Base-by-base conservation (phyloP, 1,140 invertebrate genomes). In the Gryon sp. region DNA sequence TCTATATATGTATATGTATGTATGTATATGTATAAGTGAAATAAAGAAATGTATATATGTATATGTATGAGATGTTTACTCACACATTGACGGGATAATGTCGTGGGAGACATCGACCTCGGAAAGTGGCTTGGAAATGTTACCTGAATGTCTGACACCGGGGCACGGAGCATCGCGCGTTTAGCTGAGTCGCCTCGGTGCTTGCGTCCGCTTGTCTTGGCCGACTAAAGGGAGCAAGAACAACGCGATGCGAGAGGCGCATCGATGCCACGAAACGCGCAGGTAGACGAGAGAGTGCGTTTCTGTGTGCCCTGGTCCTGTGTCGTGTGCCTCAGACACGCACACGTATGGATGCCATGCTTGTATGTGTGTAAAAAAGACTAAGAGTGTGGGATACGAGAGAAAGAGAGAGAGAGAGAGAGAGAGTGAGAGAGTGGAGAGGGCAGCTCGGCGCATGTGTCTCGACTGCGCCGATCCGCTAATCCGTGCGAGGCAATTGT, bases 131-230 rank as follows among this genome's bases (percentile, higher is more conserved):
- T 20, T 28, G 14, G 8, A 15, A 36, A 63, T 20, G 18, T 85
- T 86, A 86, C 83, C 84, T 84, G 83, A 86, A 86, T 83, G 78
- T 81, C 76, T 79, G 78, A 75, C 73, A 79, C 82, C 79, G 80
- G 77, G 83, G 82, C 82, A 81, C 80, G 80, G 50, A 57, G 76
- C 84, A 84, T 85, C 14, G 75, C 79, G 78, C 74, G 69, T 34
- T 11, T 40, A n/a, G 6, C 28, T 20, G 8, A 6, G 16, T 34
- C 34, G 43, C 2, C 28, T 68, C 22, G 50, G 40, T 38, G 50
- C 7, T 40, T 68, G 32, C 50, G 63, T 45, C 32, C 63, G 48
- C 62, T 55, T 16, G 62, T 28, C 40, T 46, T 43, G 52, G 24
- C 30, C 41, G 65, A 69, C 52, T 69, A 59, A 69, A 40, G 32